Percentiles rank a stretch among this genome's conserved stretches.
These are phyloP conservation scores for Orthosia gracilis DNA, from an alignment of 2,888 invertebrate genomes.

Conservation along the genomic window DNA sequence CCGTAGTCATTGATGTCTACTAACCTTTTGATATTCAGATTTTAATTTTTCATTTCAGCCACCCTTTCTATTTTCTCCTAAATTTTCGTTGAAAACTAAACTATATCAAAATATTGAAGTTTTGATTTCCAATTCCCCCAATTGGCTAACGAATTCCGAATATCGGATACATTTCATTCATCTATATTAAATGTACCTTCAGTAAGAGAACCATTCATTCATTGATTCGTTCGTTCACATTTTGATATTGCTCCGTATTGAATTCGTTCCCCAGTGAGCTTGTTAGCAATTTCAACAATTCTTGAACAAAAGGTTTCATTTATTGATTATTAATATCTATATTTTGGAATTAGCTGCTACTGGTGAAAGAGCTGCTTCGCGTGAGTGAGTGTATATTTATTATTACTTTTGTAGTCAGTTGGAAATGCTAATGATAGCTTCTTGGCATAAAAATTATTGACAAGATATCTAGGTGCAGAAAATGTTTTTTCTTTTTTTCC, in stretches of 20 bases:
- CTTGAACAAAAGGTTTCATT: conserved; percentile 48
- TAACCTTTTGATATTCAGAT: not conserved
- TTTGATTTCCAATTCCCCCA: not conserved
- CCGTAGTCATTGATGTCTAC: not conserved
- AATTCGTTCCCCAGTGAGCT: conserved; percentile 70
- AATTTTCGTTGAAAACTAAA: conserved; percentile 1
- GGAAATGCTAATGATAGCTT: not conserved
- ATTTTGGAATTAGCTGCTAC: not conserved
- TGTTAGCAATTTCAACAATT: conserved; percentile 68
- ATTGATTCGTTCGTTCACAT: conserved; percentile 57
- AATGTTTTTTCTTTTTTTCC: not conserved
- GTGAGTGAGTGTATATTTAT: not conserved
- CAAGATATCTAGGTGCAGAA: not conserved
- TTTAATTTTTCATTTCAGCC: not conserved
- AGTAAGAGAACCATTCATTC: conserved; percentile 21
- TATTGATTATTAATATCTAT: conserved; percentile 47
- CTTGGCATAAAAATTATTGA: not conserved
- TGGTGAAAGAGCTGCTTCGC: not conserved
- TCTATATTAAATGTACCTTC: conserved; percentile 32
- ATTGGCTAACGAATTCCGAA: conserved; percentile 38
- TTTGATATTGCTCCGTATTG: conserved; percentile 53
- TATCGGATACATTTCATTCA: conserved; percentile 45
- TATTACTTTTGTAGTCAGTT: not conserved
- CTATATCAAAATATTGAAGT: conserved; percentile 11
- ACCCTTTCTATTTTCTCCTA: not conserved